Base-by-base conservation (phyloP, 2,888 invertebrate genomes). In the Amiota communis region DNA sequence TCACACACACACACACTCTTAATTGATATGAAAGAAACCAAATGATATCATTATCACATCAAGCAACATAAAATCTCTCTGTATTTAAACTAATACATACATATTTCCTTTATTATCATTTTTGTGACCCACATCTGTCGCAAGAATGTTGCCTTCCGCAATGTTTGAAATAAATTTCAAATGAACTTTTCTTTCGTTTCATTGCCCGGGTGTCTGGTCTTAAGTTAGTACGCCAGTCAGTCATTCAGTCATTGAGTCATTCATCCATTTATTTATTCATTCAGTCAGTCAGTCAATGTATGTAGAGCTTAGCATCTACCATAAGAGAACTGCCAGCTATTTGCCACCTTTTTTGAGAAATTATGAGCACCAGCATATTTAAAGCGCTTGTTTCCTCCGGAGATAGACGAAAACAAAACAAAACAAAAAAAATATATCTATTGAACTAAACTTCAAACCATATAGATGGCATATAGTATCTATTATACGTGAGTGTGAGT, bases 311-410 rank as follows among this genome's bases (percentile, higher is more conserved):
- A 59, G 80, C 75, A 36, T 36, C 59, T 15, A n/a, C n/a, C n/a
- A n/a, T n/a, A 20, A 20, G 59, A 59, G 20, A 81, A 83, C 82
- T 81, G 82, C 78, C 80, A 78, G 79, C 81, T 81, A 84, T 84
- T 84, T 84, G 85, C 85, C 84, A 84, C 84, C 84, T 84, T 79
- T 78, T 79, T 73, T 72, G 75, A 79, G 53, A 82, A 84, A 83
- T 81, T 83, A 80, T 84, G 85, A 81, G 79, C 84, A 83, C 84
- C 82, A 82, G 83, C 85, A 81, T 83, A 79, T 78, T 71, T 71
- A 75, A 36, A 56, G 15, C 17, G 49, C 36, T 23, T 51, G 70
- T 59, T 67, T 57, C 61, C 59, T 67, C 47, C 65, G 68, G 70
- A 75, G 77, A 75, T 77, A 75, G 76, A 74, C 46, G 71, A 61